phyloP scores from a whole-genome alignment of 2,113 vertebrate species.

The Gila orcuttii region DNA sequence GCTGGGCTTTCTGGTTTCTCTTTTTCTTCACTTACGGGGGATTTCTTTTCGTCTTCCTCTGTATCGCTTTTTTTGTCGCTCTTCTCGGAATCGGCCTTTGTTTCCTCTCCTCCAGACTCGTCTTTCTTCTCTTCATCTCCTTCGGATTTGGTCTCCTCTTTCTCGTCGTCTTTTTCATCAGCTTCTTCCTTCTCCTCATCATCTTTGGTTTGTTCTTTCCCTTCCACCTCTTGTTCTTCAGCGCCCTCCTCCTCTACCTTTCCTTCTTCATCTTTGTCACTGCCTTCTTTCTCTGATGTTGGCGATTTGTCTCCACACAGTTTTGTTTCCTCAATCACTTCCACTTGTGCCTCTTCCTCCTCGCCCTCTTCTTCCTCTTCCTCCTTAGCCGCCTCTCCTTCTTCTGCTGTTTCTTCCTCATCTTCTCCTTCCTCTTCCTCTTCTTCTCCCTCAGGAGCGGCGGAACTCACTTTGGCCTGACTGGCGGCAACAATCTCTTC shows the following conservation, averaged over 20 bases:
- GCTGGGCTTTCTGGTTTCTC: background rate
- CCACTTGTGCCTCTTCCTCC: constrained; percentile 11
- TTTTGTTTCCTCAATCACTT: constrained; percentile 42
- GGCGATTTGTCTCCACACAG: constrained; percentile 23
- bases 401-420: constrained; percentile 6
- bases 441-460: background rate
- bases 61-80: background rate
- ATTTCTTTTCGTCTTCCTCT: constrained; percentile 1
- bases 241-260: background rate
- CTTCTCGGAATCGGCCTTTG: background rate
- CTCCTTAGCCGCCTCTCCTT: background rate
- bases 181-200: background rate
- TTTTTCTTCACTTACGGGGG: background rate
- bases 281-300: constrained; percentile 11
- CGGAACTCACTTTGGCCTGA: constrained; percentile 24
- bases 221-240: background rate
- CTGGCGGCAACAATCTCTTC: background rate
- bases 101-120: background rate
- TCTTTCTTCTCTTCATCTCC: constrained; percentile 4
- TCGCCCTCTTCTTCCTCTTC: background rate
- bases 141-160: constrained; percentile 6
- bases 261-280: background rate
- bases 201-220: constrained; percentile 20
- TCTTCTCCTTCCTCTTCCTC: constrained; percentile 24
- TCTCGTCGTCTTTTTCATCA: constrained; percentile 12